Conservation (phyloP, 2,797 vertebrate species). For the Craterocephalus amniculus region DNA sequence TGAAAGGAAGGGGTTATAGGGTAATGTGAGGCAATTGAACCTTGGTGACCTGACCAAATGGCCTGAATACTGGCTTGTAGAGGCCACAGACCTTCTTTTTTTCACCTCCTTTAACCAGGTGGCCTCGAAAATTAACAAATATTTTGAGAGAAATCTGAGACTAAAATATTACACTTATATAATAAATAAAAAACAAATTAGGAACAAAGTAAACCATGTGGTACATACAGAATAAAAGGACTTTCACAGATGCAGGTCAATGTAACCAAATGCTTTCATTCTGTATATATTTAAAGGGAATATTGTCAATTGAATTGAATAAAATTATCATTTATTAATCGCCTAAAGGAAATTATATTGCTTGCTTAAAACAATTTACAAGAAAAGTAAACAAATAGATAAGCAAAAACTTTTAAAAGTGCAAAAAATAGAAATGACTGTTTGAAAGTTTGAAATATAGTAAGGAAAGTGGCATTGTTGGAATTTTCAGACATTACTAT, state of each 20-base stretch:
- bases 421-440: not conserved
- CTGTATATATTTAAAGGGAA: slow-evolving; percentile 4
- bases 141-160: slow-evolving; percentile 11
- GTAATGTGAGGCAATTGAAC: slow-evolving; percentile 60
- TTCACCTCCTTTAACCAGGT: slow-evolving; percentile 54
- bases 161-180: slow-evolving; percentile 14
- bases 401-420: not conserved
- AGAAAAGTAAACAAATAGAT: not conserved
- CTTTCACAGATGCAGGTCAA: slow-evolving; percentile 21
- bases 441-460: not conserved
- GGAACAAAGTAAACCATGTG: slow-evolving; percentile 18
- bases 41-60: slow-evolving; percentile 73
- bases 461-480: not conserved
- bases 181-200: slow-evolving; percentile 24
- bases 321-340: not conserved
- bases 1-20: slow-evolving; percentile 51
- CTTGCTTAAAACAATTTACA: not conserved
- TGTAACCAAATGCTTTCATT: not conserved
- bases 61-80: slow-evolving; percentile 59
- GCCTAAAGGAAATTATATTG: not conserved
- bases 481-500: not conserved
- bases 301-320: not conserved
- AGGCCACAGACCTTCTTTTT: slow-evolving; percentile 44
- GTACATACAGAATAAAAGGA: not conserved
- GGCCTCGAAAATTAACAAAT: slow-evolving; percentile 34